Evolutionary conservation across 2,888 invertebrate species (phyloP).

Genomic region (Diaphora mendica): DNA sequence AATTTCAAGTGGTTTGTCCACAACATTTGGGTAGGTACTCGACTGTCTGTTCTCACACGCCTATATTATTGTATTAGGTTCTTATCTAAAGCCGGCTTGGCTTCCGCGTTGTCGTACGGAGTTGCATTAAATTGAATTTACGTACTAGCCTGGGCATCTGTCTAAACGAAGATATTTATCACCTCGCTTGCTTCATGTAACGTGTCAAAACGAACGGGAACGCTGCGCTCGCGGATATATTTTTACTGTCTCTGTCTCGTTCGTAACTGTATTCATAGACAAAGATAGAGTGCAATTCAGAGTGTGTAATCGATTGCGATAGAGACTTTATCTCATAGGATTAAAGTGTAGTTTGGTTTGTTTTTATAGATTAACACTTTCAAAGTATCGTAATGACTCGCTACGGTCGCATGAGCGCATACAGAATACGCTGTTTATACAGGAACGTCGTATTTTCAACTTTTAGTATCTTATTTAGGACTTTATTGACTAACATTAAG

Average conservation of each 20-base stretch:
- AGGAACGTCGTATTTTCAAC: slow-evolving; percentile 63
- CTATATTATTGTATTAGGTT: slow-evolving; percentile 53
- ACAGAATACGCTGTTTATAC: slow-evolving; percentile 63
- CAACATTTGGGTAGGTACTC: slow-evolving; percentile 70
- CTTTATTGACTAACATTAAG: slow-evolving; percentile 54
- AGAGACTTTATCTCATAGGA: slow-evolving; percentile 66
- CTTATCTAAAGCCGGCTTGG: slow-evolving; percentile 48
- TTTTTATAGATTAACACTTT: slow-evolving; percentile 69
- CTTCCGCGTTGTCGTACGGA: slow-evolving; percentile 70
- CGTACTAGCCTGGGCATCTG: slow-evolving; percentile 64
- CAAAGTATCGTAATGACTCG: slow-evolving; percentile 82
- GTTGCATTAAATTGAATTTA: slow-evolving; percentile 66
- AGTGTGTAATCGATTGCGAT: slow-evolving; percentile 57
- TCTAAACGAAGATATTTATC: slow-evolving; percentile 78
- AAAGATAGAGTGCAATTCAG: slow-evolving; percentile 60
- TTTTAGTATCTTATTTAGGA: slow-evolving; percentile 41
- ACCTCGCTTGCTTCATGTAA: slow-evolving; percentile 72
- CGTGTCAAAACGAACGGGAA: slow-evolving; percentile 80
- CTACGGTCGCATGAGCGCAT: slow-evolving; percentile 85
- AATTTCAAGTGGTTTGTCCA: slow-evolving; percentile 73
- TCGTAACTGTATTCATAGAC: slow-evolving; percentile 60
- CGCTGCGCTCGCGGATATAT: slow-evolving; percentile 74
- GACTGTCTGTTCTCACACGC: slow-evolving; percentile 71
- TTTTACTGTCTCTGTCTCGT: slow-evolving; percentile 66
- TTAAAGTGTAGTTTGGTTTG: slow-evolving; percentile 74